phyloP scores from a whole-genome alignment of 2,113 vertebrate genomes.

The Anguilla rostrata region DNA sequence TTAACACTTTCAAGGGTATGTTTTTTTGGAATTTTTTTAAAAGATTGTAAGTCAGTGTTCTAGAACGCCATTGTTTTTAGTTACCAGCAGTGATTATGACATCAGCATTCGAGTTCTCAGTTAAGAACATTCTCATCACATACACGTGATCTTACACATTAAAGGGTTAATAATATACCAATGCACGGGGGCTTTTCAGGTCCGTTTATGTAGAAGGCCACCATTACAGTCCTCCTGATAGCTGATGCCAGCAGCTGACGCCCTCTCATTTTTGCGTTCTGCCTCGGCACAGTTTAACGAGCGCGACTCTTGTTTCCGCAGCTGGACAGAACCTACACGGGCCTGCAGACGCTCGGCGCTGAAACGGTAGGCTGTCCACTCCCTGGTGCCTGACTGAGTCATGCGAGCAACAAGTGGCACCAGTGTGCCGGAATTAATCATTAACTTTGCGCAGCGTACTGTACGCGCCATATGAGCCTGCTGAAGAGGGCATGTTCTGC shows the following conservation, averaged over 20 bases:
- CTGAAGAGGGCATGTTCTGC: too few species aligned
- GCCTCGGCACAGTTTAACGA: neutral
- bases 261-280: neutral
- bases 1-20: too few species aligned
- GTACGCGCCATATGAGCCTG: neutral
- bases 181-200: too few species aligned
- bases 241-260: neutral
- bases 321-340: conserved; percentile 97
- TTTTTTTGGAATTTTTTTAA: too few species aligned
- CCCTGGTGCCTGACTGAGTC: neutral
- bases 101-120: too few species aligned
- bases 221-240: neutral
- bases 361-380: conserved; percentile 81
- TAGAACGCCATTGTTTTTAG: too few species aligned
- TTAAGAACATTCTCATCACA: too few species aligned
- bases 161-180: too few species aligned
- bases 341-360: conserved; percentile 93
- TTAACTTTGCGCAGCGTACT: neutral
- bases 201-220: too few species aligned
- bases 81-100: too few species aligned
- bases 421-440: neutral
- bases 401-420: neutral
- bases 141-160: too few species aligned
- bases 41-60: too few species aligned
- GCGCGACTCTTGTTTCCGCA: conserved; percentile 57